A percentile compares a stretch with the other conserved stretches of the same genome.
Conservation (phyloP, 2,797 vertebrate species). For the Mallotus villosus region DNA sequence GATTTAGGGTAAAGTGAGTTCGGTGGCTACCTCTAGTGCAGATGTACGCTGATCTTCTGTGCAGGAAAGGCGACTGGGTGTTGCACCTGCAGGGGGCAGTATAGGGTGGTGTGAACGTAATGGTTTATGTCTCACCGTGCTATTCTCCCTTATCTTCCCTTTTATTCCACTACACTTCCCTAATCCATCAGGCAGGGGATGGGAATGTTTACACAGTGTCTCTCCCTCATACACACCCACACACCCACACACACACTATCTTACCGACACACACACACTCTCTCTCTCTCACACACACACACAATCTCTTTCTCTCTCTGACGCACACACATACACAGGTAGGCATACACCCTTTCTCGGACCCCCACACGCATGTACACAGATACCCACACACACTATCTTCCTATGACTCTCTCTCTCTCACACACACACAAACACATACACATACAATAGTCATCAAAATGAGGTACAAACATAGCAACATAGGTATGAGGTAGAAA, state of each 20-base stretch:
- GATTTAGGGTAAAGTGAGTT: background rate
- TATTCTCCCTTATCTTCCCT: background rate
- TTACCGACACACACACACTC: background rate
- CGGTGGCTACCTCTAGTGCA: background rate
- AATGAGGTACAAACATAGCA: no score
- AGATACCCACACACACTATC: no score
- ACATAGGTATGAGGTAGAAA: no score
- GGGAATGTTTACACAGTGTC: background rate
- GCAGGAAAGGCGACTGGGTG: background rate
- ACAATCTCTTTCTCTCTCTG: background rate
- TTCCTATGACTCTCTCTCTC: no score
- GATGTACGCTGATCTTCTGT: background rate
- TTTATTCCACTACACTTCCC: background rate
- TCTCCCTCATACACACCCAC: background rate
- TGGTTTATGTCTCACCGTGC: no score
- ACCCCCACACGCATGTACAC: no score
- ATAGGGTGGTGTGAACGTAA: background rate
- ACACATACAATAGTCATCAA: no score
- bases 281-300: background rate
- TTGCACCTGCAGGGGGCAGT: background rate
- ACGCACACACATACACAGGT: no score
- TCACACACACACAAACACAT: no score
- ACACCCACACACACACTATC: background rate
- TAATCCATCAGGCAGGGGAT: background rate
- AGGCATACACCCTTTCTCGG: no score